These are phyloP conservation scores for Halcyon senegalensis DNA, from an alignment of 2,113 vertebrate species.

Conservation along the genomic window DNA sequence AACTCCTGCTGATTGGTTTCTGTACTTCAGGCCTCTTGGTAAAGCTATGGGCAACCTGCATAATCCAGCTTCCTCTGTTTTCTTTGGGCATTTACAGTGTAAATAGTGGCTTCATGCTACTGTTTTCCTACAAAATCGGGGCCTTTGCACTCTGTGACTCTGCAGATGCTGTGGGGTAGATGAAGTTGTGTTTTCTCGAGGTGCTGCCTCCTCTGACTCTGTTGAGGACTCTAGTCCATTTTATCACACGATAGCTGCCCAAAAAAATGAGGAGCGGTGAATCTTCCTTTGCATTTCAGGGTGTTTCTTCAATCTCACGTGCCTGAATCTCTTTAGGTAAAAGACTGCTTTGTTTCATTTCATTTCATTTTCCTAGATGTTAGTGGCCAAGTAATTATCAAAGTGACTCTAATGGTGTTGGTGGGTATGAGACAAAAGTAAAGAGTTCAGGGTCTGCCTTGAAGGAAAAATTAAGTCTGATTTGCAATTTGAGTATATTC, in stretches of 20 bases:
- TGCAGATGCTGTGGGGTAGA: neutral
- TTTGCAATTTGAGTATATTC: neutral
- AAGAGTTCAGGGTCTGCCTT: neutral
- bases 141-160: neutral
- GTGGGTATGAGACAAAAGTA: neutral
- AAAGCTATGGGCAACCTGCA: neutral
- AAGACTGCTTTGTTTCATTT: neutral
- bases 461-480: neutral
- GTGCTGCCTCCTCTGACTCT: neutral
- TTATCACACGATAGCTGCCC: neutral
- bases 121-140: neutral
- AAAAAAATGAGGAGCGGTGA: neutral
- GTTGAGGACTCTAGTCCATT: neutral
- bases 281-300: neutral
- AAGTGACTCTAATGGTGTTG: neutral
- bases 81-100: neutral
- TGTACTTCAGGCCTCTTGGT: neutral
- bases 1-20: neutral
- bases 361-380: neutral
- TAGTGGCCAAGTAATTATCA: neutral
- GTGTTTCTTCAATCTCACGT: neutral
- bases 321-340: neutral
- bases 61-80: neutral
- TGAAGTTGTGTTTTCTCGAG: neutral
- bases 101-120: neutral